Conservation (phyloP, 2,888 invertebrate species). For the Capitulum mitella region DNA sequence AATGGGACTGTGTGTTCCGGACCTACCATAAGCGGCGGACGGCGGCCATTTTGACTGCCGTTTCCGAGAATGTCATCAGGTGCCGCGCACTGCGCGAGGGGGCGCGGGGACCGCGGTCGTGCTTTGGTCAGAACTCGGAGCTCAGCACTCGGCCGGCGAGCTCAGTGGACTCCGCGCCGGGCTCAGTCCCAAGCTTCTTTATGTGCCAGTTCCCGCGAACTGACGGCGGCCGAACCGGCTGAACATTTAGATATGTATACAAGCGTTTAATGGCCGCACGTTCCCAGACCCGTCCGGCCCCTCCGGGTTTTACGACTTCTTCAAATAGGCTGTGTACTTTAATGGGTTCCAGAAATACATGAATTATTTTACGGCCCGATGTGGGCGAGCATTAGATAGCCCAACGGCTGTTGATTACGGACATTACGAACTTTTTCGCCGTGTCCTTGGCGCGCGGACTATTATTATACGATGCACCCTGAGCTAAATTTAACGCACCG, state of each 20-base stretch:
- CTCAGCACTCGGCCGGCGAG: too few relatives aligned
- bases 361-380: constrained; percentile 4
- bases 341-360: constrained; percentile 22
- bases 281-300: not conserved
- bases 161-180: too few relatives aligned
- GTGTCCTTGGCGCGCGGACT: not conserved
- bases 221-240: not conserved
- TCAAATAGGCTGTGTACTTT: not conserved
- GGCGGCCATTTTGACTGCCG: too few relatives aligned
- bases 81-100: too few relatives aligned
- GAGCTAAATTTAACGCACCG: too few relatives aligned
- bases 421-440: not conserved
- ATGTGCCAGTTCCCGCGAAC: too few relatives aligned
- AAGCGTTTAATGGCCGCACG: not conserved
- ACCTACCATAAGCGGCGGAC: too few relatives aligned
- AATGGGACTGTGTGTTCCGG: constrained; percentile 5
- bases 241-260: constrained; percentile 6
- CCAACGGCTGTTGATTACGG: not conserved
- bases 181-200: too few relatives aligned
- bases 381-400: not conserved
- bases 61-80: too few relatives aligned
- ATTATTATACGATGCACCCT: not conserved
- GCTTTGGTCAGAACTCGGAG: too few relatives aligned
- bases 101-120: not conserved
- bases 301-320: not conserved